These are phyloP conservation scores for Tenebrosternarchus preto DNA, from an alignment of 2,113 vertebrate species.

Conservation along the genomic window DNA sequence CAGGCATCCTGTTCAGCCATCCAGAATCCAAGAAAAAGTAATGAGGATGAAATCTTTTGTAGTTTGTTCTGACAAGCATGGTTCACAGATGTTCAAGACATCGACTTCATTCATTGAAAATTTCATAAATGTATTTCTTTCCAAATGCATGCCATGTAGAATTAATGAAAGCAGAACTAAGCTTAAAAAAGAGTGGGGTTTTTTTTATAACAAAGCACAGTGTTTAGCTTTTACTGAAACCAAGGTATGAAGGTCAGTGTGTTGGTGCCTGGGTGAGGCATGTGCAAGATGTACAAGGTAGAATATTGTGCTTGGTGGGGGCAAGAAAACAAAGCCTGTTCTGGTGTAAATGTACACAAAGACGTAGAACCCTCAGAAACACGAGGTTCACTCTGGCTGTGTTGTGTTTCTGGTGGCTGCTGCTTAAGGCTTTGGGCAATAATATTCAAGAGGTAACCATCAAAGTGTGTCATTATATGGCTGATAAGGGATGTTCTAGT, in stretches of 20 bases:
- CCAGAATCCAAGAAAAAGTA: background rate
- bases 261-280: background rate
- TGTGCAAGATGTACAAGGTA: background rate
- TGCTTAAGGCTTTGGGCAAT: slow-evolving; percentile 26
- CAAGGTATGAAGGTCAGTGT: background rate
- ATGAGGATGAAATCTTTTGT: background rate
- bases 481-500: slow-evolving; percentile 44
- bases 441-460: slow-evolving; percentile 25
- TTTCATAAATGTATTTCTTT: background rate
- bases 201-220: background rate
- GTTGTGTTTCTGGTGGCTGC: background rate
- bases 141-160: background rate
- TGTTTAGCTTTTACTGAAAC: background rate
- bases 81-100: background rate
- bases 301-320: background rate
- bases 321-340: background rate
- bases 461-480: slow-evolving; percentile 40
- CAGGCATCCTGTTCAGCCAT: background rate
- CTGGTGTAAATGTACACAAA: background rate
- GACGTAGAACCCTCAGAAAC: background rate
- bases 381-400: background rate
- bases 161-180: slow-evolving; percentile 10
- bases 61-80: background rate
- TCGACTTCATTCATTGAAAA: background rate
- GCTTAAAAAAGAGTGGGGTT: background rate